Percentiles rank a stretch among this genome's conserved stretches.
Conservation (phyloP, 35 echinoderm and acorn worm genomes). For the Chiridota heheva region DNA sequence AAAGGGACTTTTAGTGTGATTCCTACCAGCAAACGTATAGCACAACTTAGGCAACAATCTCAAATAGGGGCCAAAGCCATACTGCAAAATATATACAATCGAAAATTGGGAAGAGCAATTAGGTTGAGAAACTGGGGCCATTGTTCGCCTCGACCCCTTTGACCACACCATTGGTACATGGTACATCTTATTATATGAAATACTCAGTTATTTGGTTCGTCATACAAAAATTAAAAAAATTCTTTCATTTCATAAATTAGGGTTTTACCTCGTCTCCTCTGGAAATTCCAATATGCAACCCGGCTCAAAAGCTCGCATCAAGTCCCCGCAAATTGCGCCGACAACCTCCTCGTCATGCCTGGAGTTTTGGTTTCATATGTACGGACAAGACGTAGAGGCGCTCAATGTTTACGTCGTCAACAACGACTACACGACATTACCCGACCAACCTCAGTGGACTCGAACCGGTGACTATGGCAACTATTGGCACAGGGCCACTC, state of each 20-base stretch:
- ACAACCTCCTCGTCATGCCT: conserved; percentile 47
- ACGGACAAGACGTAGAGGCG: conserved; percentile 52
- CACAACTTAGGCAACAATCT: too few relatives aligned
- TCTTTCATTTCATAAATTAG: neutral
- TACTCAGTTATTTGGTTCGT: too few relatives aligned
- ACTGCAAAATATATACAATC: too few relatives aligned
- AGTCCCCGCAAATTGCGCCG: conserved; percentile 7
- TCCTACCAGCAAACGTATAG: too few relatives aligned
- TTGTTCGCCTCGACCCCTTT: too few relatives aligned
- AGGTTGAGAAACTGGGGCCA: too few relatives aligned
- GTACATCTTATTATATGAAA: too few relatives aligned
- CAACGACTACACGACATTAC: neutral
- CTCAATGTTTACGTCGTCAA: conserved; percentile 62
- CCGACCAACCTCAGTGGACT: conserved; percentile 41
- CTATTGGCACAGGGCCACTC: conserved; percentile 60
- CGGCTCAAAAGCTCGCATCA: conserved; percentile 22
- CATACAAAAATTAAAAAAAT: neutral
- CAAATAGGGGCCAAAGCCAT: too few relatives aligned
- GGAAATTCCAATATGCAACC: neutral
- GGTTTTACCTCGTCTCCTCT: conserved; percentile 59
- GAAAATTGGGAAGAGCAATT: too few relatives aligned
- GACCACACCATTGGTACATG: too few relatives aligned
- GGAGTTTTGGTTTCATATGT: conserved; percentile 83
- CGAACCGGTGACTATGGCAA: conserved; percentile 47
- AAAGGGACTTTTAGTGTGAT: too few relatives aligned